Evolutionary conservation across 2,113 vertebrate genomes (phyloP).

Genomic region (Myrmecobius fasciatus): DNA sequence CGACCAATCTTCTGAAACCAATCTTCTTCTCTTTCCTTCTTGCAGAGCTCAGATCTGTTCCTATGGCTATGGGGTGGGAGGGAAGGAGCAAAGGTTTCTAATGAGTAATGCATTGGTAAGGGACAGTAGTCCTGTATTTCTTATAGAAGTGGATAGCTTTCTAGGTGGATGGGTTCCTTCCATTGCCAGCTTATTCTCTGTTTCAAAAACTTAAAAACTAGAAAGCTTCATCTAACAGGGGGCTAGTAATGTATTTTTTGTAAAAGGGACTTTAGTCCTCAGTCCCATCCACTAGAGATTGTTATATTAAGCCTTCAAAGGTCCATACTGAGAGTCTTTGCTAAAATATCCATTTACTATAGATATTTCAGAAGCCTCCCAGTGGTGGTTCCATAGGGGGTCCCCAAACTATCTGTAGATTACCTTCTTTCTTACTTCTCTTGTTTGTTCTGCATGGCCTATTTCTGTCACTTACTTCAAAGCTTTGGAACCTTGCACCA

Average conservation of each 20-base stretch:
- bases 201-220: background rate
- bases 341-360: background rate
- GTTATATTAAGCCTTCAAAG: background rate
- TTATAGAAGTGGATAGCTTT: background rate
- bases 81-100: background rate
- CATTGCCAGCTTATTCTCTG: background rate
- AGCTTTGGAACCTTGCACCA: constrained; percentile 23
- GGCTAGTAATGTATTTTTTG: background rate
- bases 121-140: constrained; percentile 13
- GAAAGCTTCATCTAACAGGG: constrained; percentile 17
- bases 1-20: background rate
- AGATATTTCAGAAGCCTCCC: background rate
- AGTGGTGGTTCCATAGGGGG: background rate
- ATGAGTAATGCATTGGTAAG: background rate
- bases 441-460: background rate
- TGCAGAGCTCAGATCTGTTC: background rate
- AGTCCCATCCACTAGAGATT: background rate
- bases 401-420: background rate
- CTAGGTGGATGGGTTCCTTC: background rate
- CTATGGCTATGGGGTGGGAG: background rate
- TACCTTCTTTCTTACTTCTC: constrained; percentile 5
- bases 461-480: constrained; percentile 59
- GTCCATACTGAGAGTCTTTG: background rate
- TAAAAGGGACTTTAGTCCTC: background rate
- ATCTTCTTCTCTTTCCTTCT: background rate